These are phyloP conservation scores for Hepsetus odoe DNA, from an alignment of 2,113 vertebrate genomes.

Conservation along the genomic window DNA sequence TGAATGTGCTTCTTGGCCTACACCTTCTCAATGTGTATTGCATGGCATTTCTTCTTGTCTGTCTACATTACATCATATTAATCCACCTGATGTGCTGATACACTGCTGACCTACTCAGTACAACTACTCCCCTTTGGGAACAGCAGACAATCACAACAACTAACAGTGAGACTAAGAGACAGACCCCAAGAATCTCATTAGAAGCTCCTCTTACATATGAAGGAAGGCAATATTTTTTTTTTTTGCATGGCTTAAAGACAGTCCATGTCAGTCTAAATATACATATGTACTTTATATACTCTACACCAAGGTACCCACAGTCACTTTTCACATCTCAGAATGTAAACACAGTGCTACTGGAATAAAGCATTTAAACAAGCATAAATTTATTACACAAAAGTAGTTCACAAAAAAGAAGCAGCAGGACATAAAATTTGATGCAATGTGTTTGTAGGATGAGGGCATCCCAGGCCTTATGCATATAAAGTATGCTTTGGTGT, in stretches of 20 bases:
- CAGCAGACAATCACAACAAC: slow-evolving; percentile 5
- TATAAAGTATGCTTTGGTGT: slow-evolving; percentile 29
- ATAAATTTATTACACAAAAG: slow-evolving; percentile 20
- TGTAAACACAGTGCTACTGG: background rate
- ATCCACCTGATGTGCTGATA: slow-evolving; percentile 10
- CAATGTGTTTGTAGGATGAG: slow-evolving; percentile 19
- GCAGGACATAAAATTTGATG: slow-evolving; percentile 32
- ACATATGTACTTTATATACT: no score
- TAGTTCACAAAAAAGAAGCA: slow-evolving; percentile 1
- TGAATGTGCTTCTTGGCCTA: slow-evolving; percentile 9
- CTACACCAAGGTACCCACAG: no score
- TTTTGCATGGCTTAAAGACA: background rate
- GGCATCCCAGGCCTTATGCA: background rate
- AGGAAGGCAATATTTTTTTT: background rate
- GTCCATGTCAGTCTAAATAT: no score
- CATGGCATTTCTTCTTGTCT: slow-evolving; percentile 27
- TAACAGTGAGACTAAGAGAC: slow-evolving; percentile 1
- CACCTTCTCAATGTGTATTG: slow-evolving; percentile 5
- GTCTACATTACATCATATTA: slow-evolving; percentile 32
- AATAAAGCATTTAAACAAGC: background rate
- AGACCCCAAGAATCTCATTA: background rate
- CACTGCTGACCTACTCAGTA: slow-evolving; percentile 25
- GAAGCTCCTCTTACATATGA: background rate
- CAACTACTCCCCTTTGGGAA: slow-evolving; percentile 10
- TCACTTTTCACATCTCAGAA: background rate